phyloP scores from a whole-genome alignment of 2,113 vertebrate species.

The Irena cyanogastra region DNA sequence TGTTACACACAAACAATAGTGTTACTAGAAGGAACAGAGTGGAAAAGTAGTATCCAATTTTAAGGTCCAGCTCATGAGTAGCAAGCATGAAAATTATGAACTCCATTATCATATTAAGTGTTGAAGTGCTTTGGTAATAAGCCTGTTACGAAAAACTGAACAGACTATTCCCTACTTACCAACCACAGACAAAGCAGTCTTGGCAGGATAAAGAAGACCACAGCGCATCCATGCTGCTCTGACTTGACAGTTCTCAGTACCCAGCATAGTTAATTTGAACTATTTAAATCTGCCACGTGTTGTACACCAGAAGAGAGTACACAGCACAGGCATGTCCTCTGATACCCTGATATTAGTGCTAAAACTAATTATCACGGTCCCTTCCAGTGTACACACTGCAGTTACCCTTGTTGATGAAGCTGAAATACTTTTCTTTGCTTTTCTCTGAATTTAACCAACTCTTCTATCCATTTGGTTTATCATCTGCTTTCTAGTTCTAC shows the following conservation, averaged over 20 bases:
- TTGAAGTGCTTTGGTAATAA: neutral
- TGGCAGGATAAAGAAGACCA: neutral
- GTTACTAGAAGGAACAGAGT: neutral
- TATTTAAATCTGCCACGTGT: neutral
- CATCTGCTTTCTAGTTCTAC: neutral
- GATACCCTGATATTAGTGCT: neutral
- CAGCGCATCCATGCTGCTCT: neutral
- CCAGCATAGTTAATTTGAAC: neutral
- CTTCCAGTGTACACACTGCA: neutral
- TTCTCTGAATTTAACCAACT: neutral
- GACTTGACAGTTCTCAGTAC: neutral
- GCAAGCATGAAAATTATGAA: neutral
- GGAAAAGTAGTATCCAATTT: neutral
- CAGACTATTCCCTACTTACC: neutral
- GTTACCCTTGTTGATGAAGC: neutral
- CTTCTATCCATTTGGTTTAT: neutral
- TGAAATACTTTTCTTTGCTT: neutral
- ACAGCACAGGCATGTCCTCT: neutral
- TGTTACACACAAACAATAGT: neutral
- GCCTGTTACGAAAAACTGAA: neutral
- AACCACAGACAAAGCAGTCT: neutral
- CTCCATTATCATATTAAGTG: neutral
- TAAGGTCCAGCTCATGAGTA: neutral
- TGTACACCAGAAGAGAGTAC: neutral
- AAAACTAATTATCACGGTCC: neutral